Conservation (phyloP, 2,888 invertebrate genomes). For the Phortica okadai region DNA sequence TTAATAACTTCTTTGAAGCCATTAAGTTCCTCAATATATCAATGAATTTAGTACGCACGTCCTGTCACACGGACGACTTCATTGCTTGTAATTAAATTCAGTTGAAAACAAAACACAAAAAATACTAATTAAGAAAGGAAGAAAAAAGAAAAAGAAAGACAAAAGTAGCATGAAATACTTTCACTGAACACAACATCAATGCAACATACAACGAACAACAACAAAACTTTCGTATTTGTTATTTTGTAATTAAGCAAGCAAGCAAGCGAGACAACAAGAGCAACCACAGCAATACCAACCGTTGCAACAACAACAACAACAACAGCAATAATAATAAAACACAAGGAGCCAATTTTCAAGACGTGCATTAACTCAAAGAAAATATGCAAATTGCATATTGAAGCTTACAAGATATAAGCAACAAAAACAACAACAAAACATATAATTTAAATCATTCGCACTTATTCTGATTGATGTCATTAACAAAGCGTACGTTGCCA, state of each 20-base stretch:
- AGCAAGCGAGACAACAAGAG: constrained; percentile 26
- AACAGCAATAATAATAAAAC: constrained; percentile 13
- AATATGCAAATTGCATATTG: constrained; percentile 57
- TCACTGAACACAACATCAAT: constrained; percentile 7
- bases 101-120: background rate
- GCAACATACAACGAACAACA: constrained; percentile 32
- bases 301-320: constrained; percentile 17
- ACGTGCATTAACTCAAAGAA: constrained; percentile 52
- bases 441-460: constrained; percentile 53
- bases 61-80: background rate
- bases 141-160: background rate
- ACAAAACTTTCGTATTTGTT: constrained; percentile 57
- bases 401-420: constrained; percentile 23
- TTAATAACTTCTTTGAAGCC: too few species aligned
- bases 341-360: constrained; percentile 45
- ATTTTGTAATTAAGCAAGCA: constrained; percentile 59
- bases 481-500: constrained; percentile 42
- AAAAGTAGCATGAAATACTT: constrained; percentile 7
- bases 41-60: background rate
- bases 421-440: constrained; percentile 35
- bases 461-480: constrained; percentile 67
- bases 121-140: too few species aligned
- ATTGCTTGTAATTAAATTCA: background rate
- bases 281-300: constrained; percentile 6
- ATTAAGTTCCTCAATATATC: too few species aligned